Evolutionary conservation across 2,888 invertebrate species (phyloP), one percentile per base, ranked within the genome.

Genomic region (Gari tellinella): DNA sequence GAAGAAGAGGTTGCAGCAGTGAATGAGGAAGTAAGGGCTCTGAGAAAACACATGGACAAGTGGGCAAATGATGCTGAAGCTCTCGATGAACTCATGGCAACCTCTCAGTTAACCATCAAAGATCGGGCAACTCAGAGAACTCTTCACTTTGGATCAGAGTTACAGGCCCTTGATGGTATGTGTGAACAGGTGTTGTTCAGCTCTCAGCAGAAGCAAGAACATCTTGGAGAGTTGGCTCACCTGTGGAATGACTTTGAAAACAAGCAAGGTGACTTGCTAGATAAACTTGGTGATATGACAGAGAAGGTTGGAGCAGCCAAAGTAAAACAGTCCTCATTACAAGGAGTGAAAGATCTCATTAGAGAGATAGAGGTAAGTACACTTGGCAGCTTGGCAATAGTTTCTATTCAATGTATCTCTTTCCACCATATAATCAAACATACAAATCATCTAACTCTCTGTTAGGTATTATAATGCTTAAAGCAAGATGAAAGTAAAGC

Each of bases 221-320:
- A 91, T 55, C 82, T 92, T 5, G 90, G 90, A 51, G 89, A 92
- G 65, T 76, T 92, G 38, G 87, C 88, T 15, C 86, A 95, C 21
- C 94, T 95, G 70, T 96, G 96, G 95, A 94, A 95, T 72, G 95
- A 95, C 80, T 97, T 97, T 91, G 94, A 95, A 82, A 92, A 94
- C 10, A 92, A 95, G 65, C 95, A 97, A 85, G 94, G 95, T 73
- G 94, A 94, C 78, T 93, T 86, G 57, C 81, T 84, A 17, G 83
- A 72, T 14, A 86, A 82, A 58, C 76, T 89, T 43, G 72, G 82
- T 48, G 81, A 82, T 51, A 81, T 90, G 26, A 85, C 86, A 31
- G 78, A 86, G 48, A 82, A 79, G 53, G 62, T 87, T 15, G 68
- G 81, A 19, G 61, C 63, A 19, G 80, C 84, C 37, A 62, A 80